Base-by-base conservation (phyloP, 2,888 invertebrate genomes). In the Limnephilus rhombicus region DNA sequence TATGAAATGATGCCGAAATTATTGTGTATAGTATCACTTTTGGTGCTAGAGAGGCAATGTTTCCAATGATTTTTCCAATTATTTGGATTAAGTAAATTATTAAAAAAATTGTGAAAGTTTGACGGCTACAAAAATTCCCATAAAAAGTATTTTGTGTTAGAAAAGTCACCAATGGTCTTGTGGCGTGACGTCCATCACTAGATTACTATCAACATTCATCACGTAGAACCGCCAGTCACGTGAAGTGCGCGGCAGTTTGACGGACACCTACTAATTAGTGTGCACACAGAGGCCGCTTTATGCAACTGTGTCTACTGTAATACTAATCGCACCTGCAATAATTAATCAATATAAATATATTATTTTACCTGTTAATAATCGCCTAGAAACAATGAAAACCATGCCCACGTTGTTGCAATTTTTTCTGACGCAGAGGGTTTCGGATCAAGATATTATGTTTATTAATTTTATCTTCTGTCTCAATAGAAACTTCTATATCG, bases 231-330 rank as follows among this genome's bases (percentile, higher is more conserved):
- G 83, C 1, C 83, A 83, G 83, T 83, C 41, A 83, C 24, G 12
- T 83, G 37, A 83, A 83, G 83, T 83, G 83, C 37, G 37, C 24
- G 83, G 11, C 37, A 24, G 83, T n/a, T 83, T 83, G 83, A 83
- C 34, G 83, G 83, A 83, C 83, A 83, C 41, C 24, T 34, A 7
- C 37, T 68, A 68, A 68, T 68, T 68, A 68, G 24, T 68, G 68
- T 9, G 24, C 24, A 68, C 68, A 68, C 68, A n/a, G 24, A 68
- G 24, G 7, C 68, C 68, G n/a, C 68, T 68, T n/a, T 9, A n/a
- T 68, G n/a, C 9, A 68, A 24, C n/a, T 24, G 24, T 2, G n/a
- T 68, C 18, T 5, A 68, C n/a, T 24, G 5, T 68, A 68, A 5
- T 68, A 4, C 53, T 18, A 11, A 13, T 49, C 49, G 3, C 7